Evolutionary conservation across 1,140 invertebrate species (phyloP), one percentile per base, ranked within the genome.

Genomic region (Tribolium madens): DNA sequence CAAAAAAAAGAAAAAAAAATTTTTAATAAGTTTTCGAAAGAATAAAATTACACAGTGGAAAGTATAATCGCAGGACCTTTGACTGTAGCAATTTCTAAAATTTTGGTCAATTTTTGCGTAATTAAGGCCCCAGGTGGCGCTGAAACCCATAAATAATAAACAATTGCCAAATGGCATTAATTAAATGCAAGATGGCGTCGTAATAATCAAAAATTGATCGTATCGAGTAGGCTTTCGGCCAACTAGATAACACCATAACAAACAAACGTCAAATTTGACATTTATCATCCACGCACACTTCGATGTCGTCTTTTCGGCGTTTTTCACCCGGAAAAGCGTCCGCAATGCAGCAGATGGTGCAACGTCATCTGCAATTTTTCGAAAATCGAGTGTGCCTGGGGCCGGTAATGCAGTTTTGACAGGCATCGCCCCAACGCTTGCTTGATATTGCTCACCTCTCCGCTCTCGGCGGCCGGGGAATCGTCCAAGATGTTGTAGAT

Each of bases 401-500:
- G 36, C 36, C 36, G 36, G 36, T 42, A 42, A 42, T 42, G 36
- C 36, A 42, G 36, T 42, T 42, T 42, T 1, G n/a, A 1, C 36
- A 42, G 36, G 36, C 36, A 42, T 42, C 36, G 36, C 36, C 36
- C 36, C 36, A 31, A 60, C 53, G 50, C 50, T 53, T 53, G 18
- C 13, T 57, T 12, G 21, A 26, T 26, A 36, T 33, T 18, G 15
- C 71, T 92, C 91, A 96, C 95, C 93, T 95, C 91, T 86, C 94
- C 94, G 86, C 93, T 93, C 85, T 93, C 92, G 81, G 94, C 94
- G 76, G 95, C 95, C 84, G 95, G 95, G 80, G 95, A 96, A 87
- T 96, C 94, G 87, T 96, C 94, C 83, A 95, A 90, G 84, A 97
- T 95, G 87, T 96, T 93, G 88, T 96, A 96, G 86, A 97, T 95